Evolutionary conservation across 1,140 invertebrate species (phyloP), one percentile per base, ranked within the genome.

Genomic region (Dendrolimus kikuchii): DNA sequence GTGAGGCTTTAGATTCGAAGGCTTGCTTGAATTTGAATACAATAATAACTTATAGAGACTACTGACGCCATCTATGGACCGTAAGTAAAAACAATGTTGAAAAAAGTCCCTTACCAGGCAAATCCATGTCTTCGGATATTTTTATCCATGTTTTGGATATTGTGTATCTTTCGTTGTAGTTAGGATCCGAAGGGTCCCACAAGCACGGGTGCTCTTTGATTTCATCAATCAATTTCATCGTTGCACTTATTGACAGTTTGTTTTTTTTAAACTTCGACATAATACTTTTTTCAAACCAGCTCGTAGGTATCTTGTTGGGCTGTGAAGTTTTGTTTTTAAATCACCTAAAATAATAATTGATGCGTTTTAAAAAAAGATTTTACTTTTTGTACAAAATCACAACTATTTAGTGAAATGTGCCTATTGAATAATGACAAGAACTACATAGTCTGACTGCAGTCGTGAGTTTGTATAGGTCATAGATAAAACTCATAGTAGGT

Each of bases 131-230:
- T 0, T 56, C 47, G 9, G 62, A 41, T 9, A 75, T 64, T 5
- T 74, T 54, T 6, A 53, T 50, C 77, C 77, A 80, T 3, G 65
- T 61, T 6, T 8, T 41, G 0, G 57, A 44, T 1, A 60, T 40
- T 2, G 36, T 23, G 36, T 38, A 45, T 42, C 64, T 68, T 9
- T 74, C 59, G 38, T 67, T 70, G 56, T 77, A 70, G n/a, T 59
- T 10, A 5, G 60, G 50, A 23, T 73, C 46, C 0, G 69, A 53
- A 6, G 46, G 10, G 46, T 80, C 57, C 77, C 77, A 80, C 6
- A 80, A n/a, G 40, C 60, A 72, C 5, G 57, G 62, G 7, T 64
- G 55, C 7, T 53, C 64, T 42, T 63, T 66, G 0, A 77, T 50
- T 57, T 69, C 62, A n/a, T 63, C 50, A 45, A 78, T 74, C 0